These are phyloP conservation scores for Hystrix brachyura DNA, from an alignment of 2,113 vertebrate species.

Conservation along the genomic window DNA sequence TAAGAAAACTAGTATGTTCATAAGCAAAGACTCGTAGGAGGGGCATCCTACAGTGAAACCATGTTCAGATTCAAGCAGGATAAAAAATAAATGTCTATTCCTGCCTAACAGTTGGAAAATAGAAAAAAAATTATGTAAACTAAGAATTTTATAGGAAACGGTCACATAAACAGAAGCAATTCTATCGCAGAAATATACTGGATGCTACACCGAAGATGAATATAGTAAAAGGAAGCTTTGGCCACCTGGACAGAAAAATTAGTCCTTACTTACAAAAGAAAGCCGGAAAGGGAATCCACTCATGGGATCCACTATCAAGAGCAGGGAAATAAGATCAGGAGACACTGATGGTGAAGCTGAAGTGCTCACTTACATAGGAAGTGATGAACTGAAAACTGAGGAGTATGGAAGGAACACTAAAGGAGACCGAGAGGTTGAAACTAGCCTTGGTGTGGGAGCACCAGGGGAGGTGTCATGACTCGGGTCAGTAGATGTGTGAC, in stretches of 20 bases:
- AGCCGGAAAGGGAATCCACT: neutral
- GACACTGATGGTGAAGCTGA: neutral
- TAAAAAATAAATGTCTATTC: neutral
- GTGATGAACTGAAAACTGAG: neutral
- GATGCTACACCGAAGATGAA: neutral
- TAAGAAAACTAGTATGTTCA: neutral
- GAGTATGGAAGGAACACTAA: neutral
- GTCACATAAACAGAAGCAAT: neutral
- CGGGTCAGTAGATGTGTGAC: neutral
- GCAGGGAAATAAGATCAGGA: neutral
- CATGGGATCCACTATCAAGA: neutral
- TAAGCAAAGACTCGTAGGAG: neutral
- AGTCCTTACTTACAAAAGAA: neutral
- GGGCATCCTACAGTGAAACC: neutral
- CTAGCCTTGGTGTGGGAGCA: neutral
- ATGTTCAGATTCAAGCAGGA: neutral
- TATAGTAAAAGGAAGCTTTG: neutral
- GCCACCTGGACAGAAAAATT: neutral
- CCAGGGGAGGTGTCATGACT: neutral
- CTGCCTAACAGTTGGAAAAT: conserved; percentile 4
- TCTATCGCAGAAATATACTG: neutral
- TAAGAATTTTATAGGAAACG: conserved; percentile 19
- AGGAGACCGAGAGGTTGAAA: neutral
- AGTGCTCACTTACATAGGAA: neutral
- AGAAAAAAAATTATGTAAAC: neutral